phyloP scores from a whole-genome alignment of 2,888 invertebrate species.

The Maniola hyperantus region DNA sequence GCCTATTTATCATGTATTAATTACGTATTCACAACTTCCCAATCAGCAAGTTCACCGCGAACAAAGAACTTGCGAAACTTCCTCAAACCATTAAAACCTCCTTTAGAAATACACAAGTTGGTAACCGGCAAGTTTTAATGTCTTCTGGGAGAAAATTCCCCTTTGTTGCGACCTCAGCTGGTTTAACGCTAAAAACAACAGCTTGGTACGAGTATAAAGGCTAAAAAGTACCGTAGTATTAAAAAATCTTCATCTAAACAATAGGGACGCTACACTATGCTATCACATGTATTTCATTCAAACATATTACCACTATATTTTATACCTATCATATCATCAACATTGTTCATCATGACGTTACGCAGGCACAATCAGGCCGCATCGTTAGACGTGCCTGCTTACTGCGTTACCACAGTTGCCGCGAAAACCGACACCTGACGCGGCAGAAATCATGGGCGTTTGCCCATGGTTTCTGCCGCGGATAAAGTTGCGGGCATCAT shows the following conservation, averaged over 20 bases:
- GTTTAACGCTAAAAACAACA: slow-evolving; percentile 39
- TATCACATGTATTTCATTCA: no score
- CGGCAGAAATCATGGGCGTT: no score
- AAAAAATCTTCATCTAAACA: neutral
- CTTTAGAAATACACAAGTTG: slow-evolving; percentile 52
- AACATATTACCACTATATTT: no score
- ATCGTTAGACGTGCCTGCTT: no score
- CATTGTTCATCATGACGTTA: no score
- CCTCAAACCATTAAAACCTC: slow-evolving; percentile 56
- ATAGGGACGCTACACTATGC: no score
- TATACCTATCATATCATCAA: no score
- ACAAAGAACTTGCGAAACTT: slow-evolving; percentile 55
- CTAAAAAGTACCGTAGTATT: neutral
- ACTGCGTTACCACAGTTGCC: no score
- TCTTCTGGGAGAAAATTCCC: slow-evolving; percentile 53
- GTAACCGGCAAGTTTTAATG: slow-evolving; percentile 70
- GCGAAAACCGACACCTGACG: no score
- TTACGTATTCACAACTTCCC: slow-evolving; percentile 48
- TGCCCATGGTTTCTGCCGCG: no score
- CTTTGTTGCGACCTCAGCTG: slow-evolving; percentile 58
- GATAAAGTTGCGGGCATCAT: no score
- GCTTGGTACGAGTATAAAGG: neutral
- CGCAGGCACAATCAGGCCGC: no score
- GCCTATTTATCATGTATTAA: neutral
- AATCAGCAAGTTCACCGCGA: slow-evolving; percentile 60